phyloP scores from a whole-genome alignment of 2,888 invertebrate species.

The Quadriops clusia region DNA sequence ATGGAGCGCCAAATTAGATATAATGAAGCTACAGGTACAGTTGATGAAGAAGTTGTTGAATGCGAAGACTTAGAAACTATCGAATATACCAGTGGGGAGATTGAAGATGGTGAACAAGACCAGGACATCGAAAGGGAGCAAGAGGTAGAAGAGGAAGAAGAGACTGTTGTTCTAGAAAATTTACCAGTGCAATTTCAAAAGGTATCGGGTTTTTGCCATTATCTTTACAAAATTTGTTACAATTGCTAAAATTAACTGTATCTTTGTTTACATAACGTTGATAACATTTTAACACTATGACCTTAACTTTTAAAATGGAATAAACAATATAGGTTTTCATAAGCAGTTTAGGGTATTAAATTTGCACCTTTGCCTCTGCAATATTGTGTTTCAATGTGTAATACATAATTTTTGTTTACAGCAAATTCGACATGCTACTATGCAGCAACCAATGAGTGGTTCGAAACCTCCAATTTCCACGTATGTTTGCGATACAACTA shows the following conservation, averaged over 20 bases:
- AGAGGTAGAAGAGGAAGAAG: constrained; percentile 25
- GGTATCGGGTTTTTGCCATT: too few relatives aligned
- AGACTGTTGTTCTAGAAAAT: constrained; percentile 18
- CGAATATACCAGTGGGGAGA: constrained; percentile 14
- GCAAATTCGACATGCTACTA: constrained; percentile 19
- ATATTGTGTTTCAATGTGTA: too few relatives aligned
- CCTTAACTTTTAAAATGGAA: too few relatives aligned
- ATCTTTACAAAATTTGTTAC: too few relatives aligned
- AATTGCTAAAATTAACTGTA: too few relatives aligned
- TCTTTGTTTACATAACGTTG: too few relatives aligned
- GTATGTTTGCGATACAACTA: constrained; percentile 61
- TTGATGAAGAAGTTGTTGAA: constrained; percentile 16
- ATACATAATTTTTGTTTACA: constrained; percentile 12
- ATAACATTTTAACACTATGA: too few relatives aligned
- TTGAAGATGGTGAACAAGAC: constrained; percentile 18
- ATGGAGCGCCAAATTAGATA: constrained; percentile 12
- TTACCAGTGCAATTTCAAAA: constrained; percentile 22
- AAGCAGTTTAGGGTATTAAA: too few relatives aligned
- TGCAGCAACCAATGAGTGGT: constrained; percentile 14
- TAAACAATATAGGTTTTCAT: too few relatives aligned
- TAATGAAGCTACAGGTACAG: constrained; percentile 10
- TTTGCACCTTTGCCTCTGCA: too few relatives aligned
- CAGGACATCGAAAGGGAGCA: constrained; percentile 22
- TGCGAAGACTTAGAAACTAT: constrained; percentile 18
- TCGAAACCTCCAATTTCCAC: constrained; percentile 53